Base-by-base conservation (phyloP, 2,888 invertebrate species). In the Deilephila porcellus region DNA sequence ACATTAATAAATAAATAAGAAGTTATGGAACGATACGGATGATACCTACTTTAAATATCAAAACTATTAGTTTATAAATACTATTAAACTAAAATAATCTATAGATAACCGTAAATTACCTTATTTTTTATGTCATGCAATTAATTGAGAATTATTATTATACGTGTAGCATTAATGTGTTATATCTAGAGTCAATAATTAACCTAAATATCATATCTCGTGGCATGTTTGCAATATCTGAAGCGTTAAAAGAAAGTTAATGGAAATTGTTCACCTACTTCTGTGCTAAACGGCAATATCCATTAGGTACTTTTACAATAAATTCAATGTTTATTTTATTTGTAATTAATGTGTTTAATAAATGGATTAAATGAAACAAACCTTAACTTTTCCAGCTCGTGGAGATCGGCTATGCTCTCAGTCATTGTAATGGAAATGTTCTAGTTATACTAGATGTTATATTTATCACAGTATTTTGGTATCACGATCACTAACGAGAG, bases 331-430 rank as follows among this genome's bases (percentile, higher is more conserved):
- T 56, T 56, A n/a, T 6, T 56, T 56, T 11, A 60, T 14, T 19
- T 1, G 29, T 37, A 60, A 34, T 11, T 34, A 32, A 17, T 37
- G 3, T 53, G 60, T 17, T 71, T 56, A 32, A 53, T 45, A 53
- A 29, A 72, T 32, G 4, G 8, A 64, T 34, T n/a, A 52, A n/a
- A 64, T 34, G 60, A 7, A 73, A 83, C 87, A 70, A 75, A 94
- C 93, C 93, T 93, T 76, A 93, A 85, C 81, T 87, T 91, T 79
- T 93, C 90, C 83, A 93, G 82, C 78, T 93, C 93, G 71, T 89
- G 88, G 53, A 90, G 81, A 83, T 93, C 93, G 59, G 85, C 78
- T 3, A 88, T 86, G 73, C 89, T 89, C 80, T 92, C 92, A 78
- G 85, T 86, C 92, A 92, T 93, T 74, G 77, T 87, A 76, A 78